Evolutionary conservation across 1,140 invertebrate species (phyloP), one percentile per base, ranked within the genome.

Genomic region (Camponotus vicinus): DNA sequence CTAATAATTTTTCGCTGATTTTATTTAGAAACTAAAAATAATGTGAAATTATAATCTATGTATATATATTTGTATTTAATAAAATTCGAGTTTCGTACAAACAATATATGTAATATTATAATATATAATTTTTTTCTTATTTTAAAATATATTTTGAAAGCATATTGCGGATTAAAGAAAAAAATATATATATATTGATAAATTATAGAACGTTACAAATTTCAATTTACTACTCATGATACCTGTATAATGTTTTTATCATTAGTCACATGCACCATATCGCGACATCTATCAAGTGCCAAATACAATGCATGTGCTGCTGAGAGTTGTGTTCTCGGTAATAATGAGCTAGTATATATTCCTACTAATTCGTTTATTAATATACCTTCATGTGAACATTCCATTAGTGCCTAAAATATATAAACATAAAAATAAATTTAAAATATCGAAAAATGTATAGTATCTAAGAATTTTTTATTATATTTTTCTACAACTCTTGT

Each of bases 221-320:
- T 8, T 9, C 40, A 87, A 67, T 32, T 32, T 15, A 49, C 77
- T 75, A 87, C 37, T 77, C 40, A 66, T 52, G 85, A 95, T 95
- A 98, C 98, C 96, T 98, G 97, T 93, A 99, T 97, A 93, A 97
- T 96, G 92, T 98, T 97, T 86, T 97, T 96, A 88, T 97, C 96
- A 93, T 98, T 97, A 42, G 98, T 98, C 66, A 99, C 97, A 75
- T 98, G 97, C 13, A 99, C 97, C 89, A 98, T 96, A 93, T 99
- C 98, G 78, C 96, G 96, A 89, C 98, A 98, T 90, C 97, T 97
- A 91, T 99, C 98, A 45, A 98, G 95, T 37, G 98, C 98, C 27
- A 97, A 96, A 84, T 98, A 97, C 2, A 99, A 96, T n/a, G 98
- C 97, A 90, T 97, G 96, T 2, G 97, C 95, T 5, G 96, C 96